A percentile compares a stretch with the other conserved stretches of the same genome.
These are phyloP conservation scores for Carpatolechia fugitivella DNA, from an alignment of 2,888 invertebrate genomes.

Conservation along the genomic window DNA sequence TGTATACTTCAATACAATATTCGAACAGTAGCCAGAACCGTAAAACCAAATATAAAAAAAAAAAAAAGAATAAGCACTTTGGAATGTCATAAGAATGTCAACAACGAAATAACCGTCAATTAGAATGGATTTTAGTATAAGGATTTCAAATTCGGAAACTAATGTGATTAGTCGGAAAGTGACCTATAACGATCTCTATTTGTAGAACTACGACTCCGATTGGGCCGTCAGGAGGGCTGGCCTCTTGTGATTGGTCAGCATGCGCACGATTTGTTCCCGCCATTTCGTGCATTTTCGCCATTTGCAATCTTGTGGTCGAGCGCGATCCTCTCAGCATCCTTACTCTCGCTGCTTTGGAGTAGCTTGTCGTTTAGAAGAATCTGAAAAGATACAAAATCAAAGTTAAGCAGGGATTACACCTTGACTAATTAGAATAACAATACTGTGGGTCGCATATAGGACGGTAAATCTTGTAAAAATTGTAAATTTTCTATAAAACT, in stretches of 20 bases:
- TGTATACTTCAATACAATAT: constrained; percentile 15
- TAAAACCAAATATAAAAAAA: constrained; percentile 19
- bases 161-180: constrained; percentile 26
- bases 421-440: no score
- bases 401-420: no score
- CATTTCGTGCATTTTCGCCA: constrained; percentile 63
- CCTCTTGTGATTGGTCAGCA: constrained; percentile 75
- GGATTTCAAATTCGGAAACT: constrained; percentile 21
- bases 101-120: not conserved
- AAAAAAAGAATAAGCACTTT: constrained; percentile 42
- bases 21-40: no score
- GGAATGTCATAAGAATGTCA: constrained; percentile 19
- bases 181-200: constrained; percentile 18
- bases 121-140: constrained; percentile 16
- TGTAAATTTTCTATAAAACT: no score
- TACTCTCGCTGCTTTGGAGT: constrained; percentile 83
- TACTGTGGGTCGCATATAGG: no score
- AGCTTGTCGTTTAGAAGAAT: constrained; percentile 89
- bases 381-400: constrained; percentile 57
- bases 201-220: constrained; percentile 29
- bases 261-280: constrained; percentile 73
- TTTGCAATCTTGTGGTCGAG: constrained; percentile 79
- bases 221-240: constrained; percentile 31
- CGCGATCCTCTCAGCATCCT: constrained; percentile 84
- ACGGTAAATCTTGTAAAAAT: no score